Evolutionary conservation across 2,888 invertebrate species (phyloP).

Genomic region (Germaria angustata): DNA sequence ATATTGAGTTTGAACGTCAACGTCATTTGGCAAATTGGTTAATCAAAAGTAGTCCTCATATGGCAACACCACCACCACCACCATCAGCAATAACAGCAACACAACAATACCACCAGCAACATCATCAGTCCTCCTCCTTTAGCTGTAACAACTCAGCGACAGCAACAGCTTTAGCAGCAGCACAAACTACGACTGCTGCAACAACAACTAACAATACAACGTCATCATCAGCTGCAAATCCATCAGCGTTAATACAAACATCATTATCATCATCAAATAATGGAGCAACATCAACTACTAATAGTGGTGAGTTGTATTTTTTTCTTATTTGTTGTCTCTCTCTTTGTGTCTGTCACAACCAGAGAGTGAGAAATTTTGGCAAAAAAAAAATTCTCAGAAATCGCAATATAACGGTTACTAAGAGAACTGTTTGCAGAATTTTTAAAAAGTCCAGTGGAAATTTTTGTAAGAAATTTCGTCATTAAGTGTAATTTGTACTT

Average conservation of each 20-base stretch:
- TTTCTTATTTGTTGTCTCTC: background rate
- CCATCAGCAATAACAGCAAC: conserved; percentile 46
- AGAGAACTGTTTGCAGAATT: conserved; percentile 26
- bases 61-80: conserved; percentile 76
- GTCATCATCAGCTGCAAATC: conserved; percentile 55
- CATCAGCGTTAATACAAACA: conserved; percentile 47
- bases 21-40: conserved; percentile 80
- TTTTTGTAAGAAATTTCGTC: conserved; percentile 41
- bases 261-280: conserved; percentile 62
- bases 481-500: conserved; percentile 20
- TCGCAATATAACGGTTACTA: conserved; percentile 53
- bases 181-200: conserved; percentile 49
- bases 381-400: background rate
- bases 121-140: conserved; percentile 47
- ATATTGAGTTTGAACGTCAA: conserved; percentile 80
- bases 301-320: conserved; percentile 73
- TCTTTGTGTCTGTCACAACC: background rate
- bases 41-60: conserved; percentile 80
- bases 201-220: conserved; percentile 52
- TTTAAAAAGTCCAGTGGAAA: conserved; percentile 40
- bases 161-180: conserved; percentile 56
- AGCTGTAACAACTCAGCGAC: conserved; percentile 61
- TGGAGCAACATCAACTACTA: conserved; percentile 68
- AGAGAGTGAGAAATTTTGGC: background rate
- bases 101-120: conserved; percentile 64